Evolutionary conservation across 2,113 vertebrate genomes (phyloP), one percentile per base, ranked within the genome.

Genomic region (Etheostoma spectabile): DNA sequence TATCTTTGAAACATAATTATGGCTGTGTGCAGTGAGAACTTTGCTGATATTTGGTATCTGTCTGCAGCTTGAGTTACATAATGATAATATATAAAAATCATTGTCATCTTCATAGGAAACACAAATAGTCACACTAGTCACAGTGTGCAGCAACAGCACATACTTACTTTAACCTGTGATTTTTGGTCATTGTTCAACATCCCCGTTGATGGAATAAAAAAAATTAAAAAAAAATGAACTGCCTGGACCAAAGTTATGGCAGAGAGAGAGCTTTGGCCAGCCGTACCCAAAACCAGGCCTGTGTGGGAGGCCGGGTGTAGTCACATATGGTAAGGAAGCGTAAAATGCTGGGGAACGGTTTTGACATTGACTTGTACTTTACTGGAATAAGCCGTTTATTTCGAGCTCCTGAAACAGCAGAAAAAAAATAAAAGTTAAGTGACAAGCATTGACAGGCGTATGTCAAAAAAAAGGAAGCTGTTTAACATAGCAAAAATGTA

Each of bases 241-340:
- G 16, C 21, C 12, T 30, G 27, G 6, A 81, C 46, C 24, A 6
- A 19, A 22, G 5, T 91, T 60, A 98, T 0, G 96, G 95, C 76
- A 95, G 89, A n/a, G 96, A 93, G 49, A 99, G 95, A 10, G 97
- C 96, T 87, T 93, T 98, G 76, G 97, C 97, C n/a, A 99, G 95
- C 69, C 98, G 96, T 0, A 0, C 81, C 99, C 98, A 99, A 94
- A 99, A 99, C 98, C 98, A 99, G 15, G 85, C 89, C 82, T 99
- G 95, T 22, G 97, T 99, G 87, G 95, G 97, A 1, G 96, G 96
- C 24, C 97, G 96, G 64, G 97, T 99, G 88, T 99, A 99, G 93
- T 99, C 99, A 0, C 98, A 99, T 19, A 97, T 74, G 0, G 99
- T 99, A 73, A 99, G 97, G 92, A 99, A 99, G 49, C 97, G 94